Percentiles rank a stretch among this genome's conserved stretches.
Evolutionary conservation across 2,888 invertebrate genomes (phyloP).

Genomic region (Eupeodes luniger): DNA sequence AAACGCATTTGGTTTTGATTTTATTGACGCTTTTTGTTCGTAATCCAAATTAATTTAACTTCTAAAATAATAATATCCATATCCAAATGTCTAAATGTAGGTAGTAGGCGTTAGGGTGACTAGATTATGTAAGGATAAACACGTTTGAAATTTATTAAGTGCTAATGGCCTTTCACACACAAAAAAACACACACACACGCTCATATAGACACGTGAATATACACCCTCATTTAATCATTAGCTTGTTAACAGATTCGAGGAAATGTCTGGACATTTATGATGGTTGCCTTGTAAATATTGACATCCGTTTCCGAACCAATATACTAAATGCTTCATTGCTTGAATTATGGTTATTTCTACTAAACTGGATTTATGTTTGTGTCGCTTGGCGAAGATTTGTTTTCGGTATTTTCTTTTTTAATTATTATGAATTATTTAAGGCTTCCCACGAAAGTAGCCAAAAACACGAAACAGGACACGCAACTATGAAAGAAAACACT

Average conservation of each 20-base stretch:
- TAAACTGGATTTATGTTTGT: conserved; percentile 12
- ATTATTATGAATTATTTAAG: not conserved
- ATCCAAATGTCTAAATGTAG: not conserved
- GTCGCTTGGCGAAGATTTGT: not conserved
- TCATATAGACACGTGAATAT: not conserved
- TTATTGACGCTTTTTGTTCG: not conserved
- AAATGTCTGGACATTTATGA: conserved; percentile 26
- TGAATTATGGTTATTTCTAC: conserved; percentile 18
- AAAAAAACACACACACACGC: not conserved
- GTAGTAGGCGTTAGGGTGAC: not conserved
- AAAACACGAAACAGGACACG: conserved; percentile 35
- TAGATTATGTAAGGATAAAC: conserved; percentile 12
- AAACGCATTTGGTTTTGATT: not conserved
- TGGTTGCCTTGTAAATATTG: conserved; percentile 32
- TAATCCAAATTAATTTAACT: not conserved
- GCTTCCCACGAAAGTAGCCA: not conserved
- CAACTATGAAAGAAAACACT: conserved; percentile 14
- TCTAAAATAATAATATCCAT: not conserved
- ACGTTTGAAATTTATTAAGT: conserved; percentile 19
- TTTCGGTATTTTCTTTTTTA: not conserved
- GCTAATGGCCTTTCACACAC: conserved; percentile 30
- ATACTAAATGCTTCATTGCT: conserved; percentile 12
- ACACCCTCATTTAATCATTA: conserved; percentile 41
- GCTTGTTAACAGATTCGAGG: conserved; percentile 41
- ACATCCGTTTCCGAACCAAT: not conserved